Conservation (phyloP, 1,140 invertebrate genomes). For the Atta texana region DNA sequence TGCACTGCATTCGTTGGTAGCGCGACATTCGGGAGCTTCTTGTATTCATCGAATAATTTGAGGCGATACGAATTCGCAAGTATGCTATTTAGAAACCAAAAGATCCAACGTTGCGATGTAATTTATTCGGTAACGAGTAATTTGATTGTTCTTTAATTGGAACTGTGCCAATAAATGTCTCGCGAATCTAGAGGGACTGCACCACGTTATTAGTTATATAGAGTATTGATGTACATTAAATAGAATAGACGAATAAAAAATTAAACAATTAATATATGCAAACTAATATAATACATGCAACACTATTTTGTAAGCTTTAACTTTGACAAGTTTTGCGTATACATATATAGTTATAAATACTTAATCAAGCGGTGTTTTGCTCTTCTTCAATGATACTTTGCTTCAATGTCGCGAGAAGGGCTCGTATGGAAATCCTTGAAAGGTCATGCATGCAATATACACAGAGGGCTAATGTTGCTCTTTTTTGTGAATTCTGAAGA, state of each 20-base stretch:
- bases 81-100: neutral
- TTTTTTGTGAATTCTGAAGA: conserved; percentile 70
- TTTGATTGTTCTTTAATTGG: neutral
- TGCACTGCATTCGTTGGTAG: conserved; percentile 9
- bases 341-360: conserved; percentile 50
- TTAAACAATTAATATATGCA: neutral
- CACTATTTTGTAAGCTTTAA: neutral
- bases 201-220: neutral
- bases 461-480: conserved; percentile 67
- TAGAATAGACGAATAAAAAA: conserved; percentile 14
- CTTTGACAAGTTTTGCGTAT: conserved; percentile 32
- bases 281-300: neutral
- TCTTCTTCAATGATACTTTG: conserved; percentile 26
- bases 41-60: conserved; percentile 63
- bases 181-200: neutral
- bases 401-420: conserved; percentile 33
- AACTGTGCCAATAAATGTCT: neutral
- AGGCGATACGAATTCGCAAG: conserved; percentile 23
- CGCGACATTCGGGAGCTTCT: conserved; percentile 35
- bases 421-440: conserved; percentile 73
- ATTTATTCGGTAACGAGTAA: neutral
- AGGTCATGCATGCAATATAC: conserved; percentile 69
- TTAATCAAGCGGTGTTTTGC: conserved; percentile 32
- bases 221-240: neutral
- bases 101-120: neutral